phyloP scores from a whole-genome alignment of 2,113 vertebrate species.

The Rhodinocichla rosea region DNA sequence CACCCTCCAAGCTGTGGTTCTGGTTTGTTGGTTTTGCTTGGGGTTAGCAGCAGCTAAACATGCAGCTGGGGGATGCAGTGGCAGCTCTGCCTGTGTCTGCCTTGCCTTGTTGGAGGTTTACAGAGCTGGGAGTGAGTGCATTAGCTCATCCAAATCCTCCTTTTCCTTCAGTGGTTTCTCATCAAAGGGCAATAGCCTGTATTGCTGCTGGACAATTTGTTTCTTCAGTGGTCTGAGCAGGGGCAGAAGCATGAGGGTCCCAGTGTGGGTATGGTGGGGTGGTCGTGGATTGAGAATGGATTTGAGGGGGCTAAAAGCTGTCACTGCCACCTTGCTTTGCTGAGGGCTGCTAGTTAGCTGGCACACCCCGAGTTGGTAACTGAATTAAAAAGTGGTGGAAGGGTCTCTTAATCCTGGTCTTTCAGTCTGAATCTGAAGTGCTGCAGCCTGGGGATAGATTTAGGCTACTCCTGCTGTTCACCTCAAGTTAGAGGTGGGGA shows the following conservation, averaged over 20 bases:
- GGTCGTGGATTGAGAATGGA: background rate
- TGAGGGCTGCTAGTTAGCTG: background rate
- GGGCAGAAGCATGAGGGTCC: background rate
- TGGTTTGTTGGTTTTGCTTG: background rate
- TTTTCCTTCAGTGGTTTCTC: background rate
- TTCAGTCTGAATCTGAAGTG: background rate
- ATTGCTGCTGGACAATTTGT: background rate
- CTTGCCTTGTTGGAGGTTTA: background rate
- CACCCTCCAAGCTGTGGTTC: background rate
- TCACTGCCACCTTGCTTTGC: background rate
- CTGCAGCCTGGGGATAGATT: background rate
- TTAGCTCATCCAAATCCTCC: background rate
- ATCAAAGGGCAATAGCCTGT: background rate
- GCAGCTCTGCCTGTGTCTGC: background rate
- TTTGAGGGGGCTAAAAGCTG: background rate
- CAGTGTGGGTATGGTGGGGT: background rate
- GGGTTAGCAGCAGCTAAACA: background rate
- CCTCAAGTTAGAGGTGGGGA: background rate
- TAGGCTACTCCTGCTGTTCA: background rate
- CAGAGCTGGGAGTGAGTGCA: rapidly evolving
- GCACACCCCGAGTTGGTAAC: background rate
- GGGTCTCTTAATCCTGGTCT: background rate
- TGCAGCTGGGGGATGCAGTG: background rate
- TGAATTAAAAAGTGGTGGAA: background rate
- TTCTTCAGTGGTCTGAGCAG: background rate